phyloP scores from a whole-genome alignment of 1,140 invertebrate genomes.

The Scaptodrosophila lebanonensis region DNA sequence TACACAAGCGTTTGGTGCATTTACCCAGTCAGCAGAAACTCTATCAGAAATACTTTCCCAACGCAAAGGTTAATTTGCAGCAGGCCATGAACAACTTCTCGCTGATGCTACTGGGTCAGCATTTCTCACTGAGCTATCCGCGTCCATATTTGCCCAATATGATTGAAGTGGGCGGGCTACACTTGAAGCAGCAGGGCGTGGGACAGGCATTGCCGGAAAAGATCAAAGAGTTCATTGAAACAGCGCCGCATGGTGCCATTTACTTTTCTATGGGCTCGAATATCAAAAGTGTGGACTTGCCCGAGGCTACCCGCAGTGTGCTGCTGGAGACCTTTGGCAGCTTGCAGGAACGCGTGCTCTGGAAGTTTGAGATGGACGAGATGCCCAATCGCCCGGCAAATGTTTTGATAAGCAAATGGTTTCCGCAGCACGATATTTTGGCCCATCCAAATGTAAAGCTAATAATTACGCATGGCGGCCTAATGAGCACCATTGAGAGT shows the following conservation, averaged over 20 bases:
- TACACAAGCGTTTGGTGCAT: constrained; percentile 38
- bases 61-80: constrained; percentile 20
- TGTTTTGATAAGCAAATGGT: constrained; percentile 82
- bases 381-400: constrained; percentile 80
- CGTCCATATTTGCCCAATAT: constrained; percentile 79
- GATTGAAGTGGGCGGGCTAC: constrained; percentile 78
- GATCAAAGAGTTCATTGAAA: constrained; percentile 78
- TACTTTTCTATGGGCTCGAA: constrained; percentile 85
- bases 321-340: constrained; percentile 78
- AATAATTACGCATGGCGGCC: constrained; percentile 86
- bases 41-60: constrained; percentile 72
- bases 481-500: constrained; percentile 84
- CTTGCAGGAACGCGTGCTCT: constrained; percentile 79
- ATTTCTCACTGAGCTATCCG: constrained; percentile 78
- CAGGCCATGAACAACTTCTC: constrained; percentile 76
- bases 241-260: constrained; percentile 81
- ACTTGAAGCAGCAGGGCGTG: constrained; percentile 77
- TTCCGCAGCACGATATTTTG: constrained; percentile 84
- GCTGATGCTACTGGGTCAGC: constrained; percentile 80
- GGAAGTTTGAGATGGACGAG: constrained; percentile 80
- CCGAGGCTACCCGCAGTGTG: constrained; percentile 75
- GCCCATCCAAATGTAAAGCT: constrained; percentile 83
- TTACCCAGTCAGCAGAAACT: constrained; percentile 67
- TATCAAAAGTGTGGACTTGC: constrained; percentile 79
- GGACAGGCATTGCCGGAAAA: constrained; percentile 72